Evolutionary conservation across 2,888 invertebrate genomes (phyloP).

Genomic region (Caradrina clavipalpis): DNA sequence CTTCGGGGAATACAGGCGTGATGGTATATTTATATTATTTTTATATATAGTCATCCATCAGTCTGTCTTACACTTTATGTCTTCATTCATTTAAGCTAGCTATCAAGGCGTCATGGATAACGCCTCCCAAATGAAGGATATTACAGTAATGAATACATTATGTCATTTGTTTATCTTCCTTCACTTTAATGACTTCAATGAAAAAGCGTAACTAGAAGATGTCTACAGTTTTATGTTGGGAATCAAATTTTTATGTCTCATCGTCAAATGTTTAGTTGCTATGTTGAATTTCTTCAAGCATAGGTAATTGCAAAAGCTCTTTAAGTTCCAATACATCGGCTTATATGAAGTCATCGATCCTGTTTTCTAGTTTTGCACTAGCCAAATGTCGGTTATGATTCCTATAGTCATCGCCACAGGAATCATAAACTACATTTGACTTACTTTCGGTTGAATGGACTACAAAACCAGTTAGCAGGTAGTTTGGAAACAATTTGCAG

Average conservation of each 20-base stretch:
- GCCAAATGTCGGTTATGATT: no score
- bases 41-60: conserved; percentile 16
- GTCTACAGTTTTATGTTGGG: conserved; percentile 1
- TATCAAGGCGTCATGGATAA: conserved; percentile 18
- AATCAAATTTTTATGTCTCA: not conserved
- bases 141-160: conserved; percentile 30
- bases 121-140: conserved; percentile 15
- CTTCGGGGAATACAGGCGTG: no score
- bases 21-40: no score
- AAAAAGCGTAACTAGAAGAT: conserved; percentile 8
- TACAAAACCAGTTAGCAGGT: conserved; percentile 52
- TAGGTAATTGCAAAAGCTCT: not conserved
- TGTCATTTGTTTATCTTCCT: conserved; percentile 23
- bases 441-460: conserved; percentile 11
- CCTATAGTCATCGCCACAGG: no score
- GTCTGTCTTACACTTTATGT: conserved; percentile 1
- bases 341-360: not conserved
- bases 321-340: not conserved
- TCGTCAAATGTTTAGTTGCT: conserved; percentile 1
- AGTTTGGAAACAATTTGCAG: conserved; percentile 36
- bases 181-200: conserved; percentile 35
- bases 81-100: conserved; percentile 7
- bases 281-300: conserved; percentile 4
- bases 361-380: conserved; percentile 1
- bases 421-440: conserved; percentile 18